A percentile compares a stretch with the other conserved stretches of the same genome.
Conservation (phyloP, 2,797 vertebrate species). For the Momotus momota region DNA sequence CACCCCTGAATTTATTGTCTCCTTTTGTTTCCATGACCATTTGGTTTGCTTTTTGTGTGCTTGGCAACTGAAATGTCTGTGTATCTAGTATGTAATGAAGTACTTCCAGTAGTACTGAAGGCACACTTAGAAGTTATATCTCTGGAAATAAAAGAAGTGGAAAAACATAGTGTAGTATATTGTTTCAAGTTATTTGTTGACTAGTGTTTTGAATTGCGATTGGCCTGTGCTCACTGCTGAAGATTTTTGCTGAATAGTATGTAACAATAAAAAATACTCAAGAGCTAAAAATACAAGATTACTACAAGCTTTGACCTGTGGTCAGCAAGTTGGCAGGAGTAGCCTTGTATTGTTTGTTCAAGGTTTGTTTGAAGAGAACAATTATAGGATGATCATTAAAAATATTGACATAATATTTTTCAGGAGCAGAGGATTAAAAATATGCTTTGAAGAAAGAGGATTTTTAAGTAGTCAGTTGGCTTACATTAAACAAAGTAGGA, state of each 20-base stretch:
- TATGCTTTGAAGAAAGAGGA: not conserved
- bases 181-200: not conserved
- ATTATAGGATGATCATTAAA: constrained; percentile 68
- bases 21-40: not conserved
- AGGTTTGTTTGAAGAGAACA: constrained; percentile 69
- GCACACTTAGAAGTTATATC: not conserved
- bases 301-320: constrained; percentile 51
- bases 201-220: not conserved
- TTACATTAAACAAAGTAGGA: not conserved
- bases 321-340: constrained; percentile 49
- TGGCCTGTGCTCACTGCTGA: not conserved
- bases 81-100: not conserved
- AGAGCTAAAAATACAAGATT: constrained; percentile 66
- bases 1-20: not conserved
- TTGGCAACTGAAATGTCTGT: not conserved
- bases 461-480: not conserved
- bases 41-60: not conserved
- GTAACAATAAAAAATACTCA: constrained; percentile 33
- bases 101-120: not conserved
- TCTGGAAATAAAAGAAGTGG: not conserved
- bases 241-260: not conserved
- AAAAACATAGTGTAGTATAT: not conserved
- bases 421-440: constrained; percentile 30
- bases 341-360: constrained; percentile 59
- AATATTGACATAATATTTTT: constrained; percentile 55